Evolutionary conservation across 2,797 vertebrate genomes (phyloP).

Genomic region (Periparus ater): DNA sequence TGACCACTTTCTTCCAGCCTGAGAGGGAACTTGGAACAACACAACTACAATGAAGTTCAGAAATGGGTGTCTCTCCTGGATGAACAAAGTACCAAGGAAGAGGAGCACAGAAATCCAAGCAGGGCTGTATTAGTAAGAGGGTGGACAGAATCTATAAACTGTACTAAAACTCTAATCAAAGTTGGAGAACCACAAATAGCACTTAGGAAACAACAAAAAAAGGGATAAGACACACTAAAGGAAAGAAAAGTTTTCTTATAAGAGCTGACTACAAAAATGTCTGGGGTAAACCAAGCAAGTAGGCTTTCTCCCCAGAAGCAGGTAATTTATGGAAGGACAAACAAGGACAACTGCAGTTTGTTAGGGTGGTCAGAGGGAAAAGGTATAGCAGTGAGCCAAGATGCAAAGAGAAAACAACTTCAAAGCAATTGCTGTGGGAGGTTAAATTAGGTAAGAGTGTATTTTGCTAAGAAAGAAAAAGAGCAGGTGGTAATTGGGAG

Average conservation of each 20-base stretch:
- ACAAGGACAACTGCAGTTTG: background rate
- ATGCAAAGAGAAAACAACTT: background rate
- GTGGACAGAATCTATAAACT: background rate
- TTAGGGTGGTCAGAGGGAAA: background rate
- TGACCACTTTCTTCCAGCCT: background rate
- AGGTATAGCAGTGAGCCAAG: background rate
- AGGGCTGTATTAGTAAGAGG: background rate
- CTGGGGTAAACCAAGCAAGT: background rate
- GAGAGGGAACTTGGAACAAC: background rate
- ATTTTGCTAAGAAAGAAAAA: constrained; percentile 52
- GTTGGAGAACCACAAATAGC: background rate
- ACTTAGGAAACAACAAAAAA: background rate
- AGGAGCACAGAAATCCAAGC: background rate
- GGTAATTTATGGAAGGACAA: background rate
- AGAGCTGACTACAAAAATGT: background rate
- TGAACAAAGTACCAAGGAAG: background rate
- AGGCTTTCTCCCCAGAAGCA: background rate
- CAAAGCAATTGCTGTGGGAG: constrained; percentile 35
- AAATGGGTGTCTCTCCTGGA: background rate
- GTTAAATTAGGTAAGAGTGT: constrained; percentile 55
- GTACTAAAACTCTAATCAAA: background rate
- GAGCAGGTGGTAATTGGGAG: constrained; percentile 62
- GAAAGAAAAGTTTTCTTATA: background rate
- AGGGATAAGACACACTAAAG: background rate
- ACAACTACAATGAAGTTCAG: background rate